Conservation (phyloP, 2,888 invertebrate genomes). For the Melanchra persicariae region DNA sequence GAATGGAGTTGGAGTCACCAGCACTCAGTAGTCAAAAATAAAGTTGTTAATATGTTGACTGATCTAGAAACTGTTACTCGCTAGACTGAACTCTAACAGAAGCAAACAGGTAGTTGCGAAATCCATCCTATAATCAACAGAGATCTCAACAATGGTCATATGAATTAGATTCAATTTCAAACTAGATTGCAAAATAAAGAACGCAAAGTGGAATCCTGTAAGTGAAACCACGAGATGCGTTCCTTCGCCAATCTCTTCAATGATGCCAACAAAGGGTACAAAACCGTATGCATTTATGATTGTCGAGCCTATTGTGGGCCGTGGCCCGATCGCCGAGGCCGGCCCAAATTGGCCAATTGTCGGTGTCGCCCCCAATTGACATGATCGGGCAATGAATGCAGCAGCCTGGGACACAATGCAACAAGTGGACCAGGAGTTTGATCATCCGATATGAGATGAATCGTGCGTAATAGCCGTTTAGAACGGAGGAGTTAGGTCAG, state of each 20-base stretch:
- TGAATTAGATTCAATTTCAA: background rate
- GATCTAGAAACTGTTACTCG: too few relatives aligned
- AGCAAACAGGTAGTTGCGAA: background rate
- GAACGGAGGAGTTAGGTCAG: slow-evolving; percentile 13
- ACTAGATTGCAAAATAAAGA: slow-evolving; percentile 14
- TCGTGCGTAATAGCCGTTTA: slow-evolving; percentile 8
- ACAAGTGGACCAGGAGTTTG: slow-evolving; percentile 36
- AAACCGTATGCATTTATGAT: slow-evolving; percentile 50
- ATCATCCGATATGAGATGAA: slow-evolving; percentile 25
- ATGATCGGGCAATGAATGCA: slow-evolving; percentile 71
- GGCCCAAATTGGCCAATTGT: slow-evolving; percentile 81
- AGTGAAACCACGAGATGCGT: slow-evolving; percentile 18
- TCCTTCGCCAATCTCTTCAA: slow-evolving; percentile 23
- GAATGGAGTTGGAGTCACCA: slow-evolving; percentile 20
- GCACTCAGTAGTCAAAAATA: too few relatives aligned
- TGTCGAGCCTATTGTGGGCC: slow-evolving; percentile 50
- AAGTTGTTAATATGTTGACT: too few relatives aligned
- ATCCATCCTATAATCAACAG: background rate
- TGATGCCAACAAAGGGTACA: slow-evolving; percentile 35
- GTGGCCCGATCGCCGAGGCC: slow-evolving; percentile 63
- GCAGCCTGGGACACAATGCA: slow-evolving; percentile 53
- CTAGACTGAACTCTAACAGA: too few relatives aligned
- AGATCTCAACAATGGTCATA: background rate
- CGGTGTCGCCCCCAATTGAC: slow-evolving; percentile 80
- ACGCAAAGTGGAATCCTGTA: background rate